Evolutionary conservation across 2,888 invertebrate species (phyloP).

Genomic region (Alloplasta piceator): DNA sequence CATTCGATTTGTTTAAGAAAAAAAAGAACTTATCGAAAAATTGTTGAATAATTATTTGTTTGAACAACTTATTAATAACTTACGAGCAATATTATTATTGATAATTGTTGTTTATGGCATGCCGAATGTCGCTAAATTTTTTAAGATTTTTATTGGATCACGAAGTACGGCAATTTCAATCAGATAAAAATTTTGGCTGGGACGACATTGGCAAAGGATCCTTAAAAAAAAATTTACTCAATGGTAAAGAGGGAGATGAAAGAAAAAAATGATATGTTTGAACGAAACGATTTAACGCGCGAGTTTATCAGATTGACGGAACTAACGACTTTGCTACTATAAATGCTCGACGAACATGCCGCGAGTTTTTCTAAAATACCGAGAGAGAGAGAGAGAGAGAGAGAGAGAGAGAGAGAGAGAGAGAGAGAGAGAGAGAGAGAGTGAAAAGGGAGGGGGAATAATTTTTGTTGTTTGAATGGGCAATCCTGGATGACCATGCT

Average conservation of each 20-base stretch:
- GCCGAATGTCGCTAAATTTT: too few species aligned
- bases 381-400: background rate
- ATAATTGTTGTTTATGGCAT: too few species aligned
- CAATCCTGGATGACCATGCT: constrained; percentile 65
- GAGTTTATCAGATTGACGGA: constrained; percentile 61
- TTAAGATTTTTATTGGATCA: too few species aligned
- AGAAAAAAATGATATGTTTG: constrained; percentile 31
- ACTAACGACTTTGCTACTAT: constrained; percentile 36
- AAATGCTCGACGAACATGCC: background rate
- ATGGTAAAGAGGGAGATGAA: background rate
- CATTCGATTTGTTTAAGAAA: too few species aligned
- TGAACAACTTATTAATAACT: too few species aligned
- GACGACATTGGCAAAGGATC: too few species aligned
- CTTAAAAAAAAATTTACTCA: background rate
- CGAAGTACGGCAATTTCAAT: too few species aligned
- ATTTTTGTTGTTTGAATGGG: constrained; percentile 75
- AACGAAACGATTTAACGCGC: constrained; percentile 56
- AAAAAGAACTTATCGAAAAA: too few species aligned
- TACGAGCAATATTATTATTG: too few species aligned
- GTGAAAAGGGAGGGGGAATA: constrained; percentile 39
- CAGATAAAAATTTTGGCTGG: too few species aligned
- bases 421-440: background rate
- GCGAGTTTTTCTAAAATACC: constrained; percentile 30
- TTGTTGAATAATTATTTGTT: too few species aligned
- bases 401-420: background rate